These are phyloP conservation scores for Malurus splendens DNA, from an alignment of 2,797 vertebrate genomes.

Conservation along the genomic window DNA sequence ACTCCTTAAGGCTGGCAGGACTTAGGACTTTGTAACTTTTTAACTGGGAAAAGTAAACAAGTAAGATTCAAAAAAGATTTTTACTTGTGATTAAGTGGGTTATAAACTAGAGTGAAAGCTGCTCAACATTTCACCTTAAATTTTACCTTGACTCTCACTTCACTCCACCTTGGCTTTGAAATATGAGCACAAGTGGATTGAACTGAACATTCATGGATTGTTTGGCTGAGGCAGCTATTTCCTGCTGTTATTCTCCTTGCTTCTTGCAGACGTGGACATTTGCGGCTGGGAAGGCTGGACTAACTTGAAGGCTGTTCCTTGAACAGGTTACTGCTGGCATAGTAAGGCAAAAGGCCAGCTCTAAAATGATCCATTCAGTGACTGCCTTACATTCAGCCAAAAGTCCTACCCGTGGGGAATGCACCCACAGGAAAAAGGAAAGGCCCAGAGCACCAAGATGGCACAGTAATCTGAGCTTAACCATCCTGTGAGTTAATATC, in stretches of 20 bases:
- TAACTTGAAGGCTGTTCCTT: background rate
- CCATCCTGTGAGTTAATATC: background rate
- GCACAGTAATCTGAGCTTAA: background rate
- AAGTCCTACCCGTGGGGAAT: background rate
- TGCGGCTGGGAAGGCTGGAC: background rate
- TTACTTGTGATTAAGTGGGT: background rate
- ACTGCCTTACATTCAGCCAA: background rate
- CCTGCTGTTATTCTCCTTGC: background rate
- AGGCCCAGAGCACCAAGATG: background rate
- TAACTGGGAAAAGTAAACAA: background rate
- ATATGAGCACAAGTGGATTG: background rate
- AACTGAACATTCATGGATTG: background rate
- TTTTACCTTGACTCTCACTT: background rate
- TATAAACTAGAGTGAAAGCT: background rate
- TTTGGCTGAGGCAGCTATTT: background rate
- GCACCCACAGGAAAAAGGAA: background rate
- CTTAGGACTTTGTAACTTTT: background rate
- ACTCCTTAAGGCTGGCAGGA: background rate
- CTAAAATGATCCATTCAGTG: background rate
- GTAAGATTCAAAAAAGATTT: background rate
- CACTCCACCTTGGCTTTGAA: background rate
- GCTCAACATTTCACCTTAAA: background rate
- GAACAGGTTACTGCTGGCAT: background rate
- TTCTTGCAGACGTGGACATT: background rate
- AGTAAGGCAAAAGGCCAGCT: background rate